These are phyloP conservation scores for Leucania comma DNA, from an alignment of 2,888 invertebrate genomes.

Conservation along the genomic window DNA sequence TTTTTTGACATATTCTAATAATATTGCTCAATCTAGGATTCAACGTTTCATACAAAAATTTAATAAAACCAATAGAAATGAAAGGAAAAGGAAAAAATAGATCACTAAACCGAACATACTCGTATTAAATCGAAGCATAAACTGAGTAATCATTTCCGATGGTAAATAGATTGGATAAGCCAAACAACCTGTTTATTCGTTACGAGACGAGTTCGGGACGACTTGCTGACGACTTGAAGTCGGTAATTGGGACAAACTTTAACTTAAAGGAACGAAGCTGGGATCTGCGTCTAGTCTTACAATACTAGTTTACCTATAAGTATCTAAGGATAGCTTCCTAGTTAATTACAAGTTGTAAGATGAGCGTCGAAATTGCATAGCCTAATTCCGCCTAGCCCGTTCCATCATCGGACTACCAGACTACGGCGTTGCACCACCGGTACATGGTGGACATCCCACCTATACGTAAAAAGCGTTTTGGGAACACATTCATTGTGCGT, in stretches of 20 bases:
- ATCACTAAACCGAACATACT: not conserved
- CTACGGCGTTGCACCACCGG: no score
- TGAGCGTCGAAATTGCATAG: no score
- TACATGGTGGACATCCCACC: no score
- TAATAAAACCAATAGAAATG: no score
- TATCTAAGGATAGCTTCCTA: not conserved
- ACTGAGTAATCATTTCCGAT: not conserved
- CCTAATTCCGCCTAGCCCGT: no score
- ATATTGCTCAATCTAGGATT: no score
- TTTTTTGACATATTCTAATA: no score
- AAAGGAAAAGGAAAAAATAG: not conserved
- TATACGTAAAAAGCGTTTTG: no score
- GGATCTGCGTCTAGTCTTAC: conserved; percentile 1
- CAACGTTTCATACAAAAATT: no score
- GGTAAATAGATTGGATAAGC: not conserved
- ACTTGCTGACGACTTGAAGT: conserved; percentile 1
- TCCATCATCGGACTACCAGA: no score
- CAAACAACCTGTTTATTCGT: no score
- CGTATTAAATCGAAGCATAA: not conserved
- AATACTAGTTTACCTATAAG: conserved; percentile 14
- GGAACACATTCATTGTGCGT: no score
- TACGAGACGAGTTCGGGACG: not conserved
- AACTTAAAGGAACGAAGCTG: not conserved
- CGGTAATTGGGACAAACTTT: not conserved
- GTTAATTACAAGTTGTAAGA: not conserved